Percentiles rank a stretch among this genome's conserved stretches.
These are phyloP conservation scores for Tipula vernalis DNA, from an alignment of 2,888 invertebrate genomes.

Conservation along the genomic window DNA sequence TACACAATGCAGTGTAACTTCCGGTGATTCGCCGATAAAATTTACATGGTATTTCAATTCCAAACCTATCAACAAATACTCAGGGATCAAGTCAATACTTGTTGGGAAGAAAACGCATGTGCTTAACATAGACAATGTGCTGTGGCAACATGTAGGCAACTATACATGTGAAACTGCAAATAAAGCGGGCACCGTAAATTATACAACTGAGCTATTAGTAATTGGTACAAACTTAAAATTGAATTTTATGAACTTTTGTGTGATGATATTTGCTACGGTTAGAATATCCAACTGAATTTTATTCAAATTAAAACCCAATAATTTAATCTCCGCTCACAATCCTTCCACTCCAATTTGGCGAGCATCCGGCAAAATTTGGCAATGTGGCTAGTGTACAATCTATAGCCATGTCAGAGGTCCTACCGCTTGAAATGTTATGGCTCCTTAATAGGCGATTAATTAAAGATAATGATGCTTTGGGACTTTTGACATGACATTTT, in stretches of 20 bases:
- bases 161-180: conserved; percentile 50
- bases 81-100: conserved; percentile 34
- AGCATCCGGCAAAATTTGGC: conserved; percentile 49
- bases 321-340: conserved; percentile 41
- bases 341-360: conserved; percentile 54
- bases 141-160: conserved; percentile 52
- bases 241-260: conserved; percentile 26
- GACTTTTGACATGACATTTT: conserved; percentile 36
- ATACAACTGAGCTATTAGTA: conserved; percentile 50
- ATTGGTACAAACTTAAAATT: conserved; percentile 40
- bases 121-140: conserved; percentile 50
- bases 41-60: conserved; percentile 46
- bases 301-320: conserved; percentile 28
- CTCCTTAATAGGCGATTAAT: conserved; percentile 42
- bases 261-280: background rate
- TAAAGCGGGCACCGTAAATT: conserved; percentile 46
- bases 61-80: conserved; percentile 30
- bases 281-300: conserved; percentile 39
- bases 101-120: conserved; percentile 47
- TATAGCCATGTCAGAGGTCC: conserved; percentile 47
- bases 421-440: conserved; percentile 56
- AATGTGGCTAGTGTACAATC: conserved; percentile 50
- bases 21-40: conserved; percentile 69
- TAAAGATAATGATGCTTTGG: conserved; percentile 27
- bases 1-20: conserved; percentile 53